These are phyloP conservation scores for Phoenicopterus ruber DNA, from an alignment of 2,113 vertebrate species.

Conservation along the genomic window DNA sequence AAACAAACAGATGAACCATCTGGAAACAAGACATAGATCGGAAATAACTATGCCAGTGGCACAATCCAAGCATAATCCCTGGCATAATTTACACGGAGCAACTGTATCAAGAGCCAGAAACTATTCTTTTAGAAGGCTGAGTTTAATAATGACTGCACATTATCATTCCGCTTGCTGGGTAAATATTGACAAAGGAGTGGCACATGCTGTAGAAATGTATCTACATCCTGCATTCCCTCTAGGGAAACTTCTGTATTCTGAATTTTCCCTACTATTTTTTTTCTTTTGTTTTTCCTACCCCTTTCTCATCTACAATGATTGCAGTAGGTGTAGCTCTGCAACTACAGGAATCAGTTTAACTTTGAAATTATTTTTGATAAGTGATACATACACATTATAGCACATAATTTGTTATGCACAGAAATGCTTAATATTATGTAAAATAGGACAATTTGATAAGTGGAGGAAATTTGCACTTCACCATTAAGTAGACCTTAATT, in stretches of 20 bases:
- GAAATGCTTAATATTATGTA: conserved; percentile 6
- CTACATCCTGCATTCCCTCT: conserved; percentile 4
- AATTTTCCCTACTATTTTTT: neutral
- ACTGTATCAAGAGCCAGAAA: conserved; percentile 27
- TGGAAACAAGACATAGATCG: conserved; percentile 34
- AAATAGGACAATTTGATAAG: neutral
- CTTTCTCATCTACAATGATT: neutral
- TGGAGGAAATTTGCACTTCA: neutral
- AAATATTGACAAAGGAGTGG: conserved; percentile 56
- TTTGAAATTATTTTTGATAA: conserved; percentile 22
- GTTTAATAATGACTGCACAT: conserved; percentile 33
- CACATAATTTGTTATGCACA: neutral
- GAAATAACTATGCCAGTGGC: conserved; percentile 52
- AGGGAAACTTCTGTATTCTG: conserved; percentile 9
- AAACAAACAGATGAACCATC: conserved; percentile 63
- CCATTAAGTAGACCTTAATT: conserved; percentile 16
- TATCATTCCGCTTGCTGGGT: conserved; percentile 33
- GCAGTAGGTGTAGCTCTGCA: neutral
- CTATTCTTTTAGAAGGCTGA: neutral
- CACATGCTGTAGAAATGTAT: conserved; percentile 21
- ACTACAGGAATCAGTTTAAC: neutral
- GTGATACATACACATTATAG: neutral
- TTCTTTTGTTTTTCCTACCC: neutral
- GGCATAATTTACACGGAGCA: conserved; percentile 32
- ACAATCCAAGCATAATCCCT: conserved; percentile 23